Evolutionary conservation across 2,113 vertebrate species (phyloP).

Genomic region (Pipra filicauda): DNA sequence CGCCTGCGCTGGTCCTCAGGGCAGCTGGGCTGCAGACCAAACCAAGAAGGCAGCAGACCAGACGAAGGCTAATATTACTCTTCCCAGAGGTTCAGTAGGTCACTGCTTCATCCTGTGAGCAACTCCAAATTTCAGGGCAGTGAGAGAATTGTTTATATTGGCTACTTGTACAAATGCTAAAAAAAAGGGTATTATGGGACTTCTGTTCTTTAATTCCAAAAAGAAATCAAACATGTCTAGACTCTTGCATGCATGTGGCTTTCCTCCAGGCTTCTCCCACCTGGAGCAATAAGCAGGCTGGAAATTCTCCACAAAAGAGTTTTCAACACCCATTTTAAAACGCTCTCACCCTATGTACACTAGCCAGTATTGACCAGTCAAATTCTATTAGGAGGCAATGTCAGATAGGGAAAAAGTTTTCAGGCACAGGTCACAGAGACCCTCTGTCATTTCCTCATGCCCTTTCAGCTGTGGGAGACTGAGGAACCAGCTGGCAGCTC

Average conservation of each 20-base stretch:
- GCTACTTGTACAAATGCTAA: slow-evolving; percentile 29
- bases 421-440: background rate
- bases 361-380: background rate
- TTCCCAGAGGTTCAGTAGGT: slow-evolving; percentile 56
- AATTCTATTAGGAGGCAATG: background rate
- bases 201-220: slow-evolving; percentile 59
- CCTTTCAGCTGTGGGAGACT: background rate
- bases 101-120: slow-evolving; percentile 47
- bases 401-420: background rate
- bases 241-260: slow-evolving; percentile 54
- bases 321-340: slow-evolving; percentile 46
- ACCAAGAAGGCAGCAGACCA: slow-evolving; percentile 43
- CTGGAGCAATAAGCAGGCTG: slow-evolving; percentile 55
- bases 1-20: rapidly evolving
- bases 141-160: slow-evolving; percentile 71
- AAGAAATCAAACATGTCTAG: slow-evolving; percentile 64
- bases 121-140: slow-evolving; percentile 54
- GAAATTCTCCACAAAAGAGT: slow-evolving; percentile 39
- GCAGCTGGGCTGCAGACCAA: background rate
- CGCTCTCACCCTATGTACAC: background rate
- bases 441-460: background rate
- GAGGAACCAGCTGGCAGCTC: background rate
- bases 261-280: slow-evolving; percentile 64
- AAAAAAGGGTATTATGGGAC: slow-evolving; percentile 40
- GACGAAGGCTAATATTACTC: slow-evolving; percentile 26